A percentile compares a stretch with the other conserved stretches of the same genome.
phyloP scores from a whole-genome alignment of 2,113 vertebrate species.

The Phycodurus eques region DNA sequence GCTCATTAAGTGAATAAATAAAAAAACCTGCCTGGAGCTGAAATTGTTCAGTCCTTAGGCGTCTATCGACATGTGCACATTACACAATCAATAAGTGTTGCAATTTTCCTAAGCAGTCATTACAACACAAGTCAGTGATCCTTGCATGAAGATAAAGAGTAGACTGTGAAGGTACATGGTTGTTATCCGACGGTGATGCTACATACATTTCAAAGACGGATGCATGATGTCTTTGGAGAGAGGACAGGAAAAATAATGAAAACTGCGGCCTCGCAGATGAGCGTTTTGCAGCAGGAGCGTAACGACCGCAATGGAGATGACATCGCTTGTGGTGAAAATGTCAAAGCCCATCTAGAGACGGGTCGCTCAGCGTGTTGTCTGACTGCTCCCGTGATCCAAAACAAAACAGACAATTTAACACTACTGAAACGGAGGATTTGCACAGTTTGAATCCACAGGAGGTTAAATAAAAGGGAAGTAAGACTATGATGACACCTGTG shows the following conservation, averaged over 20 bases:
- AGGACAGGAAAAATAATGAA: background rate
- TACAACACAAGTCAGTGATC: constrained; percentile 61
- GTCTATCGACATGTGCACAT: constrained; percentile 54
- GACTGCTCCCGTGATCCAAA: background rate
- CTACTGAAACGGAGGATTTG: background rate
- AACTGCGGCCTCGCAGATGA: constrained; percentile 29
- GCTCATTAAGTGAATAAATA: constrained; percentile 60
- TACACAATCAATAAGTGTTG: constrained; percentile 64
- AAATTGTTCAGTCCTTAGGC: constrained; percentile 56
- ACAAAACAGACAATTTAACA: background rate
- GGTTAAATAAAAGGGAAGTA: background rate
- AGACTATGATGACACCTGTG: background rate
- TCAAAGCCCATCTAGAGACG: constrained; percentile 38
- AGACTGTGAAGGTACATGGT: background rate
- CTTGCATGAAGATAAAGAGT: constrained; percentile 52
- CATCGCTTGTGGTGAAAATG: constrained; percentile 25
- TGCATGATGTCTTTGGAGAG: no score
- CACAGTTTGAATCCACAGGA: background rate
- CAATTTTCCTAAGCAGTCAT: constrained; percentile 62
- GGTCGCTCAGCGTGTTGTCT: constrained; percentile 19
- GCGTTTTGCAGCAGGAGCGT: constrained; percentile 18
- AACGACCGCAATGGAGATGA: constrained; percentile 37
- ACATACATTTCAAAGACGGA: background rate
- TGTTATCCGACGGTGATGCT: background rate
- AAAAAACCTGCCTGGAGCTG: constrained; percentile 32